Evolutionary conservation across 2,888 invertebrate genomes (phyloP).

Genomic region (Brachyptera putata): DNA sequence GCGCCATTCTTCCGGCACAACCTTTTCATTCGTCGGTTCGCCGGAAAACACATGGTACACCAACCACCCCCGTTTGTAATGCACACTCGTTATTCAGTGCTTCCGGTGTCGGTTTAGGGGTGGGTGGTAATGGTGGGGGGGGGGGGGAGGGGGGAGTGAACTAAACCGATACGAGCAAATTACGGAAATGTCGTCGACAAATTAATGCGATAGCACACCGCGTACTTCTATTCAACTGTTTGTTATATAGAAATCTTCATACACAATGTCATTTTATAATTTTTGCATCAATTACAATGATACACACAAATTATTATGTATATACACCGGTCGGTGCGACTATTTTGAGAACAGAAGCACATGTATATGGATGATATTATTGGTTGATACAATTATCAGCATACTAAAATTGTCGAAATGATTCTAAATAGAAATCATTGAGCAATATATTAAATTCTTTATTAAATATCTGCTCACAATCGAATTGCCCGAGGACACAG

Average conservation of each 20-base stretch:
- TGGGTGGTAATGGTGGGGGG: not conserved
- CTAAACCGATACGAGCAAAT: not conserved
- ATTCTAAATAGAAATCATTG: no score
- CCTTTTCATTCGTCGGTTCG: conserved; percentile 24
- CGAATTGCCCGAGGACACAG: no score
- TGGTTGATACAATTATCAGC: no score
- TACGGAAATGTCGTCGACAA: not conserved
- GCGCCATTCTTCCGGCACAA: conserved; percentile 5
- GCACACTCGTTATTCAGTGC: conserved; percentile 5
- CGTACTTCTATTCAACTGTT: not conserved
- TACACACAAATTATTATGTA: no score
- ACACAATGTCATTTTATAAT: conserved; percentile 5
- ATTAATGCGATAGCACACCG: not conserved
- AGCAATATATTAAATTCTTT: no score
- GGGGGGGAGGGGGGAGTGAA: not conserved
- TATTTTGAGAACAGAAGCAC: no score
- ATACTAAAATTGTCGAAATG: no score
- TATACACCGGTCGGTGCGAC: not conserved
- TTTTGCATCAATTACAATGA: conserved; percentile 3
- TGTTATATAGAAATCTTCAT: not conserved
- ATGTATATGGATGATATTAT: no score
- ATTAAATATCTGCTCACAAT: no score
- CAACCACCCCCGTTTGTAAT: not conserved
- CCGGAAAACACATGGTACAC: conserved; percentile 28
- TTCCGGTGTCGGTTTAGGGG: not conserved